A percentile compares a stretch with the other conserved stretches of the same genome.
Evolutionary conservation across 2,888 invertebrate genomes (phyloP).

Genomic region (Pseudolycoriella hygida): DNA sequence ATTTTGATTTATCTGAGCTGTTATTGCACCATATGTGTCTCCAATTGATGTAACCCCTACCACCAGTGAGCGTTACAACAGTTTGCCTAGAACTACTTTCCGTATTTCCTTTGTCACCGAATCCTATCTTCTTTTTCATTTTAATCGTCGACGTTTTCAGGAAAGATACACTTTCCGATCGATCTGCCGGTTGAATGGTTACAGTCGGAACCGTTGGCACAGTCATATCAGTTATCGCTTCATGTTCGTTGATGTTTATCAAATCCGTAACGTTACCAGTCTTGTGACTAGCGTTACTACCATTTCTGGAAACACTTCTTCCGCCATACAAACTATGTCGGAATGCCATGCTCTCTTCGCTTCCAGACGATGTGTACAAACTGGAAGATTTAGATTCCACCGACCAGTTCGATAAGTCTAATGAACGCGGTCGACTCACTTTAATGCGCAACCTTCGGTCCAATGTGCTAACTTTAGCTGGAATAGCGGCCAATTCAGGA

Average conservation of each 20-base stretch:
- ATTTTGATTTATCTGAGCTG: constrained; percentile 20
- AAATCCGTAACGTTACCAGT: constrained; percentile 29
- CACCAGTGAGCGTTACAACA: constrained; percentile 72
- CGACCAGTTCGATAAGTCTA: constrained; percentile 76
- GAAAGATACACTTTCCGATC: constrained; percentile 1
- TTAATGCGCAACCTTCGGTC: constrained; percentile 68
- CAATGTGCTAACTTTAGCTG: constrained; percentile 63
- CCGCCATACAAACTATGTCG: constrained; percentile 26
- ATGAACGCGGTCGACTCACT: constrained; percentile 59
- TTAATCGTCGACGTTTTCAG: constrained; percentile 13
- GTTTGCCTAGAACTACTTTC: constrained; percentile 39
- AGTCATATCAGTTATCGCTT: constrained; percentile 21
- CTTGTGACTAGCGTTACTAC: constrained; percentile 55
- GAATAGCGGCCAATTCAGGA: constrained; percentile 68
- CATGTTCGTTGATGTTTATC: constrained; percentile 36
- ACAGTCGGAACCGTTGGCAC: constrained; percentile 14
- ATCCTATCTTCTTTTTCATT: constrained; percentile 19
- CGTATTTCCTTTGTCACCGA: constrained; percentile 29
- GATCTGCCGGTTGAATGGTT: background rate
- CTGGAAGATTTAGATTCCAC: constrained; percentile 71
- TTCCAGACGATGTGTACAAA: constrained; percentile 68
- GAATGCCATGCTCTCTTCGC: constrained; percentile 64
- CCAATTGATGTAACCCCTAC: constrained; percentile 77
- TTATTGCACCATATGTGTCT: constrained; percentile 47
- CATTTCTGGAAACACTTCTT: constrained; percentile 54